phyloP scores from a whole-genome alignment of 2,888 invertebrate genomes.

The Meteorus colon region DNA sequence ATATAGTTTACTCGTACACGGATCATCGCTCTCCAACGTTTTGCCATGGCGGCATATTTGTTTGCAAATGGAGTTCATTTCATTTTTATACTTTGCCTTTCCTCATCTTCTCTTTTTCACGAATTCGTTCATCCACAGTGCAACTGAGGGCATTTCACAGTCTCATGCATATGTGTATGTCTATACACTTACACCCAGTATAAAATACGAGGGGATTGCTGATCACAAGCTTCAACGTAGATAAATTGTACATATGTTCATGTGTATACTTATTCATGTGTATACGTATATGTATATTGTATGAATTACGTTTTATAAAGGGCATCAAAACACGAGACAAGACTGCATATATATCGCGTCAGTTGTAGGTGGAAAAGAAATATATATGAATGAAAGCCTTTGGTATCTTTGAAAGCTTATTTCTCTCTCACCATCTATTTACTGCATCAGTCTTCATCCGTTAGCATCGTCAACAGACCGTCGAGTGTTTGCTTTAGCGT shows the following conservation, averaged over 20 bases:
- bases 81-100: constrained; percentile 17
- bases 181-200: background rate
- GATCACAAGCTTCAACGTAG: constrained; percentile 8
- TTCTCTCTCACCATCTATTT: constrained; percentile 1
- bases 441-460: constrained; percentile 34
- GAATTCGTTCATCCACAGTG: background rate
- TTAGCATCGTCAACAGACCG: constrained; percentile 33
- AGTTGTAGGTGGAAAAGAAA: constrained; percentile 26
- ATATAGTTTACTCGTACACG: background rate
- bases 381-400: constrained; percentile 8
- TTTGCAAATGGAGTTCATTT: constrained; percentile 31
- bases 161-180: background rate
- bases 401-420: constrained; percentile 28
- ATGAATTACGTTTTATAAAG: background rate
- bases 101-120: constrained; percentile 23
- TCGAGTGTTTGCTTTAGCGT: constrained; percentile 28
- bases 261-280: background rate
- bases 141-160: constrained; percentile 15
- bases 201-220: constrained; percentile 28
- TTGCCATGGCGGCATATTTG: constrained; percentile 10
- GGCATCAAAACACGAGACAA: constrained; percentile 9
- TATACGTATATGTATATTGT: background rate
- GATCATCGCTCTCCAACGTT: constrained; percentile 13
- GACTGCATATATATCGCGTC: background rate
- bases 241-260: constrained; percentile 1